Conservation (phyloP, 2,888 invertebrate genomes). For the Ophioninae sp. region DNA sequence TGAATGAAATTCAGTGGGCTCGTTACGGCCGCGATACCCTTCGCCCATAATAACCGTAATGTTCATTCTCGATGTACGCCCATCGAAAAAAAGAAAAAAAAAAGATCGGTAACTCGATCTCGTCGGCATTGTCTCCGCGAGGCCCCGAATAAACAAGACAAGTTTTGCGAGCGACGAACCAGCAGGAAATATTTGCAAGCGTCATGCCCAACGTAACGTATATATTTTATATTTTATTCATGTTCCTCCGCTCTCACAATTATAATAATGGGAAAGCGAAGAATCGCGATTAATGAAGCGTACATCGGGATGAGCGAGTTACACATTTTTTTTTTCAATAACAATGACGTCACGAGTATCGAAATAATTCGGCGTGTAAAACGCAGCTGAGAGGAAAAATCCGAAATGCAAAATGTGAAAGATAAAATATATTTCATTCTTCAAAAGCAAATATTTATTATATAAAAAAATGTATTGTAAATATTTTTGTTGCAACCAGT, state of each 20-base stretch:
- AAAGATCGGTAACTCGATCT: slow-evolving; percentile 58
- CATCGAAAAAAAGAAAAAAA: slow-evolving; percentile 35
- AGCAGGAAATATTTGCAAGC: slow-evolving; percentile 34
- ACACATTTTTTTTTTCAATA: background rate
- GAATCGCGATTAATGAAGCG: slow-evolving; percentile 16
- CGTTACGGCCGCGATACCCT: slow-evolving; percentile 18
- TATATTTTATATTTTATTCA: slow-evolving; percentile 39
- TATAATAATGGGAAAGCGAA: background rate
- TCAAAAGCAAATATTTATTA: no score
- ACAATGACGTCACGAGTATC: background rate
- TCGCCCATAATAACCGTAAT: slow-evolving; percentile 19
- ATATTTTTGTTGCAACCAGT: no score
- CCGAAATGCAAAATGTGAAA: background rate
- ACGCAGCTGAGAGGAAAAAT: background rate
- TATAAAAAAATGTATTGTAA: no score
- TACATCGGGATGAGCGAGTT: background rate
- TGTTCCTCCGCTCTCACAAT: background rate
- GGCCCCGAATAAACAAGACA: slow-evolving; percentile 43
- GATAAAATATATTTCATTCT: no score
- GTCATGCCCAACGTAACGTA: slow-evolving; percentile 35
- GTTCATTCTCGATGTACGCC: slow-evolving; percentile 27
- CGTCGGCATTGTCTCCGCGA: slow-evolving; percentile 45
- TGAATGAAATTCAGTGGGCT: slow-evolving; percentile 1
- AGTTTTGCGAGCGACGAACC: slow-evolving; percentile 5
- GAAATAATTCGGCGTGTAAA: background rate